Evolutionary conservation across 2,113 vertebrate species (phyloP).

Genomic region (Taurulus bubalis): DNA sequence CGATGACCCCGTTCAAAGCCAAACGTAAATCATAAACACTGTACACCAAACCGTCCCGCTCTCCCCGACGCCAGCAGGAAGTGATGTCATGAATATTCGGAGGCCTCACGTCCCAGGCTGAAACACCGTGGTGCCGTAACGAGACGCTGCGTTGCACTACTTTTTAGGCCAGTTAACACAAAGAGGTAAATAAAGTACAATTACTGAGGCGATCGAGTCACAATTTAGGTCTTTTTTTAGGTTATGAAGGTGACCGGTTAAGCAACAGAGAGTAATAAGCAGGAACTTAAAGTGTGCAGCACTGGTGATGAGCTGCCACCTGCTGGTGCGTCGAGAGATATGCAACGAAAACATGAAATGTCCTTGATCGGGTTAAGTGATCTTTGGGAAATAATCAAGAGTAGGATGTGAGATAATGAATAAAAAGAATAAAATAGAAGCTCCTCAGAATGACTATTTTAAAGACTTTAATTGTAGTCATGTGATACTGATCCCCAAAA

Average conservation of each 20-base stretch:
- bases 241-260: not conserved
- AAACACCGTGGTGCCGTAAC: too few relatives aligned
- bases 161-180: constrained; percentile 1
- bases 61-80: not conserved
- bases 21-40: not conserved
- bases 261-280: not conserved
- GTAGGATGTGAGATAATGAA: constrained; percentile 2
- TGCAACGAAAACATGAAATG: not conserved
- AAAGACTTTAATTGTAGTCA: not conserved
- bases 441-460: constrained; percentile 1
- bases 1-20: not conserved
- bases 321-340: constrained; percentile 29
- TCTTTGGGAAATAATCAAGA: constrained; percentile 6
- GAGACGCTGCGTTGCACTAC: constrained; percentile 10
- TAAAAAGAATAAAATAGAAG: not conserved
- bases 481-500: constrained; percentile 20
- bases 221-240: not conserved
- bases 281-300: not conserved
- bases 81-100: not conserved
- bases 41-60: not conserved
- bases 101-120: too few relatives aligned
- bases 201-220: not conserved
- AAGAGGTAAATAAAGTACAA: not conserved
- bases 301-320: constrained; percentile 46
- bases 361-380: not conserved